Percentiles rank a stretch among this genome's conserved stretches.
Evolutionary conservation across 1,140 invertebrate genomes (phyloP).

Genomic region (Ceratina calcarata): DNA sequence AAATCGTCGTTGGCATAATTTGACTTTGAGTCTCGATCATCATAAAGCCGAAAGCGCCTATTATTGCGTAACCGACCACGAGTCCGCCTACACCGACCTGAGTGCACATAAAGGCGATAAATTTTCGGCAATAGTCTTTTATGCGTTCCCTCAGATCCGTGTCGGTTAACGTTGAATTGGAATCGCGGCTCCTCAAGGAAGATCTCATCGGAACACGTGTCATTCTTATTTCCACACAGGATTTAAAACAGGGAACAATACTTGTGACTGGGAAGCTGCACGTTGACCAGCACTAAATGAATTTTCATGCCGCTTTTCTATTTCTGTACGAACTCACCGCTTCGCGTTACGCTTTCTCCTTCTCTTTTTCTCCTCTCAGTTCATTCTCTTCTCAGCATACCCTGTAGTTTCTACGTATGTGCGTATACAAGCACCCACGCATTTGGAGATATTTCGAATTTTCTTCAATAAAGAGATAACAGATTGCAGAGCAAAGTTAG

Average conservation of each 20-base stretch:
- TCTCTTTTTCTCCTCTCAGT: conserved; percentile 12
- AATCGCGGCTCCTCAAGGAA: conserved; percentile 85
- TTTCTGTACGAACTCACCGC: conserved; percentile 52
- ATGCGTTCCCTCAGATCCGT: conserved; percentile 86
- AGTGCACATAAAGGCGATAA: conserved; percentile 94
- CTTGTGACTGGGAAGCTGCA: conserved; percentile 27
- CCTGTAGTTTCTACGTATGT: not conserved
- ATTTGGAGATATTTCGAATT: not conserved
- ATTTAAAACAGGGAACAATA: conserved; percentile 1
- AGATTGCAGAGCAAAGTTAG: not conserved
- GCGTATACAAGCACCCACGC: not conserved
- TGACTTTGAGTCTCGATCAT: conserved; percentile 89
- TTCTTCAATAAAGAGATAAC: not conserved
- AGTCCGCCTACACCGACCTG: conserved; percentile 97
- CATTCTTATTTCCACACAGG: conserved; percentile 53
- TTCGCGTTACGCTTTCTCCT: conserved; percentile 7
- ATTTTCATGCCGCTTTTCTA: conserved; percentile 64
- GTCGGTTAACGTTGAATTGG: conserved; percentile 84
- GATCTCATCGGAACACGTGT: conserved; percentile 69
- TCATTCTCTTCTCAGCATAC: not conserved
- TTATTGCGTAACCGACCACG: conserved; percentile 96
- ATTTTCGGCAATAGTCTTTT: conserved; percentile 91
- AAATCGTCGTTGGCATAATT: conserved; percentile 14
- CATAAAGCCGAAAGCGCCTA: conserved; percentile 96
- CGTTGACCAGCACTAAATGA: conserved; percentile 42